Evolutionary conservation across 2,113 vertebrate species (phyloP).

Genomic region (Bufo bufo): DNA sequence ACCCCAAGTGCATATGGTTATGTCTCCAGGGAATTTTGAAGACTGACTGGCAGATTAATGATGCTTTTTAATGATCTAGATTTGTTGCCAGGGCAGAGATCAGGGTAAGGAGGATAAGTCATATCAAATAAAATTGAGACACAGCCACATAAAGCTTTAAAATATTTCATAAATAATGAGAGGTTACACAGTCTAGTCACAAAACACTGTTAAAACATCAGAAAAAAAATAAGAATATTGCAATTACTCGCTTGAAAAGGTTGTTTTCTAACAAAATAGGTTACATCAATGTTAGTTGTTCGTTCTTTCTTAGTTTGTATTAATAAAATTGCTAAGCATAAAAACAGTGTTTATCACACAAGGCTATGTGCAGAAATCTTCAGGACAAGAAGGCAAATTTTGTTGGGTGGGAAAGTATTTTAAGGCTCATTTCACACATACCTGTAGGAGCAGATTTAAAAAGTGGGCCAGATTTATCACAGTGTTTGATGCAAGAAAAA

Average conservation of each 20-base stretch:
- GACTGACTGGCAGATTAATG: slow-evolving; percentile 31
- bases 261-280: not conserved
- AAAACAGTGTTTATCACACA: not conserved
- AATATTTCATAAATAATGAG: slow-evolving; percentile 36
- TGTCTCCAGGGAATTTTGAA: slow-evolving; percentile 27
- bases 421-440: too few relatives aligned
- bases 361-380: too few relatives aligned
- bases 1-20: slow-evolving; percentile 33
- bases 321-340: not conserved
- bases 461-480: too few relatives aligned
- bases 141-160: slow-evolving; percentile 10
- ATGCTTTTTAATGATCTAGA: slow-evolving; percentile 43
- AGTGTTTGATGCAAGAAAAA: too few relatives aligned
- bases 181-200: slow-evolving; percentile 16
- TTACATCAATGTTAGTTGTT: not conserved
- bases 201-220: slow-evolving; percentile 27
- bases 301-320: not conserved
- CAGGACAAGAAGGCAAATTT: too few relatives aligned
- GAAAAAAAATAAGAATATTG: slow-evolving; percentile 2
- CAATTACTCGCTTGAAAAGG: not conserved
- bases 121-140: slow-evolving; percentile 39
- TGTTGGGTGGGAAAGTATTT: too few relatives aligned
- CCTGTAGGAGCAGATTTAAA: too few relatives aligned
- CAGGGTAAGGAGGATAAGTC: slow-evolving; percentile 20
- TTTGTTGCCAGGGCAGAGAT: slow-evolving; percentile 33